These are phyloP conservation scores for Parascotia fuliginaria DNA, from an alignment of 2,888 invertebrate genomes.

Conservation along the genomic window DNA sequence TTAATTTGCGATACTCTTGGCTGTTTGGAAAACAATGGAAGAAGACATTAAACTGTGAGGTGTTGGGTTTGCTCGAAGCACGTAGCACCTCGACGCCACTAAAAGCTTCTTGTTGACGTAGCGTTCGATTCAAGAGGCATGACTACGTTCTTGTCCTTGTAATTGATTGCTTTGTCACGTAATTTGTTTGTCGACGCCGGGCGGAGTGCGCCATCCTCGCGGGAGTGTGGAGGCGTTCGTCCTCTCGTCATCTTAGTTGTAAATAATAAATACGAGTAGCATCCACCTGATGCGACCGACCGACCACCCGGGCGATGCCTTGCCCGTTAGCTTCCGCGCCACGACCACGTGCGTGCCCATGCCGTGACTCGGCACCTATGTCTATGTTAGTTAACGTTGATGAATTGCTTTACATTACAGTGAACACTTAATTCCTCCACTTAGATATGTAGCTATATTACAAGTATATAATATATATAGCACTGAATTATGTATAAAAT, in stretches of 20 bases:
- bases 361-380: constrained; percentile 64
- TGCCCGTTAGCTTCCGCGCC: constrained; percentile 21
- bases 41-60: constrained; percentile 60
- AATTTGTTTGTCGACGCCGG: constrained; percentile 81
- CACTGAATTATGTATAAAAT: not conserved
- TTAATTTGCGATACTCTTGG: constrained; percentile 53
- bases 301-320: constrained; percentile 9
- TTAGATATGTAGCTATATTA: constrained; percentile 1
- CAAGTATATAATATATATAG: too few relatives aligned
- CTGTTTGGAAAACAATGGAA: constrained; percentile 62
- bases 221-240: constrained; percentile 68
- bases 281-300: constrained; percentile 36
- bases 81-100: constrained; percentile 73
- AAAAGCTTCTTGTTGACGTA: constrained; percentile 85
- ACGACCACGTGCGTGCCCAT: constrained; percentile 21
- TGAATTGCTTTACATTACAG: constrained; percentile 52
- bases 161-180: constrained; percentile 86
- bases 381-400: constrained; percentile 54
- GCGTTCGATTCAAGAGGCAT: constrained; percentile 79
- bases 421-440: constrained; percentile 11
- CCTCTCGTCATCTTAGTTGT: constrained; percentile 74
- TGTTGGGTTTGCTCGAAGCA: constrained; percentile 62
- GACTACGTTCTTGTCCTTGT: constrained; percentile 79
- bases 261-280: constrained; percentile 82
- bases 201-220: constrained; percentile 67